phyloP scores from a whole-genome alignment of 1,140 invertebrate species.

The Drosophila auraria region DNA sequence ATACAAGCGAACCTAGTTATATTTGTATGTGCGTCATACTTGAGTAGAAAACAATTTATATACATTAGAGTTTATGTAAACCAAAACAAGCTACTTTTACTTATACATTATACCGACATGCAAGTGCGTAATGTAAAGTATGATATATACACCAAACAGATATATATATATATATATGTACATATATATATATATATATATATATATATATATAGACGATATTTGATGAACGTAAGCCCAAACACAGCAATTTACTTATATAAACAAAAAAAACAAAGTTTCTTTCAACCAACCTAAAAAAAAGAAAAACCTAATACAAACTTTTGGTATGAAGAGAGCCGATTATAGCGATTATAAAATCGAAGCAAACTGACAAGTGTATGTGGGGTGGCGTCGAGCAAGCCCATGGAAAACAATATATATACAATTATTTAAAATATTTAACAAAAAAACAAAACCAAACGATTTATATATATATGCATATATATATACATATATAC shows the following conservation, averaged over 20 bases:
- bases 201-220: constrained; percentile 38
- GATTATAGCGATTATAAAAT: constrained; percentile 31
- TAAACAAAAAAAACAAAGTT: constrained; percentile 40
- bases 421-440: constrained; percentile 79
- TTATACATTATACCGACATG: constrained; percentile 51
- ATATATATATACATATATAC: constrained; percentile 71
- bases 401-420: constrained; percentile 62
- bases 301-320: constrained; percentile 33
- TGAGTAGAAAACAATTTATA: constrained; percentile 67
- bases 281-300: constrained; percentile 46
- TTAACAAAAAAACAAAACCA: constrained; percentile 45
- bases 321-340: constrained; percentile 17
- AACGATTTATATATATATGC: constrained; percentile 64
- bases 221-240: constrained; percentile 56
- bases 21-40: constrained; percentile 58
- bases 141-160: constrained; percentile 46
- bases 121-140: constrained; percentile 36
- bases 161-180: constrained; percentile 24
- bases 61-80: constrained; percentile 61
- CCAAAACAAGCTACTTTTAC: constrained; percentile 59
- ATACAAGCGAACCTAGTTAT: constrained; percentile 43
- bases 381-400: constrained; percentile 2
- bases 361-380: constrained; percentile 42
- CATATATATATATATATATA: constrained; percentile 14
- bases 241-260: constrained; percentile 79